These are phyloP conservation scores for Tapirus terrestris DNA, from an alignment of 2,113 vertebrate species.

Conservation along the genomic window DNA sequence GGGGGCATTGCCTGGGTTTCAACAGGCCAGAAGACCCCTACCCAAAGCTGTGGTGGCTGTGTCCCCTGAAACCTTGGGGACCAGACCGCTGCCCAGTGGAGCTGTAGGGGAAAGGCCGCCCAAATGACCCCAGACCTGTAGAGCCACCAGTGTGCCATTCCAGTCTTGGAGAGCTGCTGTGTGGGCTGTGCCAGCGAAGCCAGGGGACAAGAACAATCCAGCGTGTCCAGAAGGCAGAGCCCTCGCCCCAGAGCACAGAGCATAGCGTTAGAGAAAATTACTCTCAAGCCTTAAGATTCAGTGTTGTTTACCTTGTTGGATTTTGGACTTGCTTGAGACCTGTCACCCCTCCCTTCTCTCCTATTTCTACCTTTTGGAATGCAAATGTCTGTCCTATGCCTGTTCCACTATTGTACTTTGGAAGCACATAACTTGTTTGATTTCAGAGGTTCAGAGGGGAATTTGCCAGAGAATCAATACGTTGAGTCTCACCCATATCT, in stretches of 20 bases:
- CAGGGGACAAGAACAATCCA: not conserved
- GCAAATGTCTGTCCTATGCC: no score
- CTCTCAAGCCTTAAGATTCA: not conserved
- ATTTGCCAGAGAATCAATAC: not conserved
- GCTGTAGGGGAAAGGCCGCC: not conserved
- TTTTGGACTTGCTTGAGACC: not conserved
- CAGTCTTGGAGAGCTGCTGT: not conserved
- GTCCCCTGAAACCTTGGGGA: not conserved
- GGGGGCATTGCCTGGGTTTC: not conserved
- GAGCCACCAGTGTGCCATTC: not conserved
- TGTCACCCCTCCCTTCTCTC: no score
- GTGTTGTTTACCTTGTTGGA: not conserved
- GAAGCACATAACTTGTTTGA: no score
- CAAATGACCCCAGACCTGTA: not conserved
- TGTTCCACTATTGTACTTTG: no score
- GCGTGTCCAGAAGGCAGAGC: not conserved
- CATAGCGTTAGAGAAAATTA: not conserved
- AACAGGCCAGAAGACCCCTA: not conserved
- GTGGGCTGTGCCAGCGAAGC: not conserved
- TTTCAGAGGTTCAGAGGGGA: no score
- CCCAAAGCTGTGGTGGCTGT: not conserved
- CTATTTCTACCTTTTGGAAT: no score
- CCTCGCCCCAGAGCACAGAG: not conserved
- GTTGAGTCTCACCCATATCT: not conserved
- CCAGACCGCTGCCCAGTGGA: not conserved